Evolutionary conservation across 2,113 vertebrate genomes (phyloP), one percentile per base, ranked within the genome.

Genomic region (Jaculus jaculus): DNA sequence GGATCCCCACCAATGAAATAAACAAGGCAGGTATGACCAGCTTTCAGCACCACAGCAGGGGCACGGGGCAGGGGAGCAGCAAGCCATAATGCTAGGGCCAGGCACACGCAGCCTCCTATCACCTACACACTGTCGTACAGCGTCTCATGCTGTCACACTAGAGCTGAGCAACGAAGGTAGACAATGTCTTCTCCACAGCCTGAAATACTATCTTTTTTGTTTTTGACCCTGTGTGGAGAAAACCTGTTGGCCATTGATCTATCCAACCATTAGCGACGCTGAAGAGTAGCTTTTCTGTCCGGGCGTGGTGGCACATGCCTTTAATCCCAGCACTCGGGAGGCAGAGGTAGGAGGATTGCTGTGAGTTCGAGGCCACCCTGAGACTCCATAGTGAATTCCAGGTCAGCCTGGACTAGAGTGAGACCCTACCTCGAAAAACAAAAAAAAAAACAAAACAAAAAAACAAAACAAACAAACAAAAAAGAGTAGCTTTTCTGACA

Each of bases 101-200:
- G 0, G 15, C 4, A 39, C 39, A 24, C 54, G 4, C 5, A 65
- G 51, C 24, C 54, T 3, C 32, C 20, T 1, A 4, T 39, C 73
- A 20, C 3, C n/a, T 21, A 9, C 30, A 7, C 9, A 9, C 0
- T 1, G 10, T 42, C 69, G 9, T 73, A 47, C 17, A 47, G 42
- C 32, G 63, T 30, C 17, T 24, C 23, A 4, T 1, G 8, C 8
- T 3, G 0, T 12, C 1, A 4, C 0, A 7, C 63, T 42, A 11
- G 75, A 32, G 28, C 0, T 47, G 9, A 72, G 30, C 1, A 9
- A 21, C 1, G 18, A 30, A 2, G 42, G 51, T 32, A 24, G 54
- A 63, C 26, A 20, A 23, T 0, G 1, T 3, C 1, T 2, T 34
- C 16, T 37, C n/a, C 58, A 60, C 10, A 47, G 60, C 3, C 86